Evolutionary conservation across 1,140 invertebrate genomes (phyloP).

Genomic region (Latrodectus geometricus): DNA sequence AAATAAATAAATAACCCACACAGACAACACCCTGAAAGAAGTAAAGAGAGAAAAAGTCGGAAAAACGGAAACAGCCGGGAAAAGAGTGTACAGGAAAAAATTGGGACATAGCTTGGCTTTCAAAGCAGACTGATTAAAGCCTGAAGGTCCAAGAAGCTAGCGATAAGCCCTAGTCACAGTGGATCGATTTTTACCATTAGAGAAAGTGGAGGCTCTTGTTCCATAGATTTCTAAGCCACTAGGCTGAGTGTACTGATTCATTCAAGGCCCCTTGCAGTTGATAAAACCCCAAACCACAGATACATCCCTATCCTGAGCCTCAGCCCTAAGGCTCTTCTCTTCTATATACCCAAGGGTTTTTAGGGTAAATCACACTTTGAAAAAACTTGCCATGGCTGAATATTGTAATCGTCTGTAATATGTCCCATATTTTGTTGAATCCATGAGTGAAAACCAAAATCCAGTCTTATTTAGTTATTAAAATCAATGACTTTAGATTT

Average conservation of each 20-base stretch:
- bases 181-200: conserved; percentile 62
- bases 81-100: conserved; percentile 52
- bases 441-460: no score
- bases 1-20: conserved; percentile 57
- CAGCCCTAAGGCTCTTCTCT: conserved; percentile 17
- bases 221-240: conserved; percentile 49
- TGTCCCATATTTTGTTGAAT: no score
- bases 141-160: conserved; percentile 49
- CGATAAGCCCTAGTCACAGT: conserved; percentile 51
- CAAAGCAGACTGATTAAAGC: conserved; percentile 61
- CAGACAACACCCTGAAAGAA: conserved; percentile 6
- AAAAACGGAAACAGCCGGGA: not conserved
- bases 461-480: no score
- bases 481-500: no score
- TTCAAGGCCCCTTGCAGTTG: conserved; percentile 48
- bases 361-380: no score
- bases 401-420: no score
- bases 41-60: conserved; percentile 35
- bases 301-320: conserved; percentile 10
- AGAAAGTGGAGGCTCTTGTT: conserved; percentile 61
- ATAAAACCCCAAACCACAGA: conserved; percentile 50
- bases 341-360: conserved; percentile 16
- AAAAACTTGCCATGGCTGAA: no score
- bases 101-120: conserved; percentile 62
- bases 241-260: conserved; percentile 40